Percentiles rank a stretch among this genome's conserved stretches.
Evolutionary conservation across 2,888 invertebrate genomes (phyloP).

Genomic region (Creontiades dilutus): DNA sequence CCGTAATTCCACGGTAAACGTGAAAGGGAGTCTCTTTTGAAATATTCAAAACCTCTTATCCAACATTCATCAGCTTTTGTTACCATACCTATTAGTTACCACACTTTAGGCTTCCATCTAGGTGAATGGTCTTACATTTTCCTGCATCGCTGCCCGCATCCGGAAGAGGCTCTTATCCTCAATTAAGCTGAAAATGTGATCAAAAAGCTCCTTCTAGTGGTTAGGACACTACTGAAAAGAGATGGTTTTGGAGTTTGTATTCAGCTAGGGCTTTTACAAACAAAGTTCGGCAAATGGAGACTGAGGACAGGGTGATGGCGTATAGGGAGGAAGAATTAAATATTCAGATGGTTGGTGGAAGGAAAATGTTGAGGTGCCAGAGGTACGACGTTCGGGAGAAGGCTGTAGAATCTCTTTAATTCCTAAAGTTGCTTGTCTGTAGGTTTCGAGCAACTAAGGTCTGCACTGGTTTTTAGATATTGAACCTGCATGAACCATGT

Average conservation of each 20-base stretch:
- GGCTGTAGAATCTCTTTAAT: constrained; percentile 15
- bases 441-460: background rate
- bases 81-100: constrained; percentile 45
- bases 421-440: background rate
- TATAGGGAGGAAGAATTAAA: constrained; percentile 18
- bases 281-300: background rate
- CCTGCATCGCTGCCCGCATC: background rate
- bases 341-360: background rate
- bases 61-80: constrained; percentile 31
- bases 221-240: background rate
- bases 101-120: background rate
- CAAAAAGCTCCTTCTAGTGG: background rate
- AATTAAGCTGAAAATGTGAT: constrained; percentile 8
- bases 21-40: background rate
- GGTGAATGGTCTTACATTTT: background rate
- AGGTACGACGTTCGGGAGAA: constrained; percentile 15
- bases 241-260: background rate
- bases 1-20: background rate
- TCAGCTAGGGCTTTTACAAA: constrained; percentile 17
- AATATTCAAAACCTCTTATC: constrained; percentile 45
- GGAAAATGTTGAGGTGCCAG: constrained; percentile 30
- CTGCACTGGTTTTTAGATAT: background rate
- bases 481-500: too few species aligned
- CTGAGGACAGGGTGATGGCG: background rate
- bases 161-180: background rate